These are phyloP conservation scores for Lasioglossum oenotherae DNA, from an alignment of 2,888 invertebrate species.

Conservation along the genomic window DNA sequence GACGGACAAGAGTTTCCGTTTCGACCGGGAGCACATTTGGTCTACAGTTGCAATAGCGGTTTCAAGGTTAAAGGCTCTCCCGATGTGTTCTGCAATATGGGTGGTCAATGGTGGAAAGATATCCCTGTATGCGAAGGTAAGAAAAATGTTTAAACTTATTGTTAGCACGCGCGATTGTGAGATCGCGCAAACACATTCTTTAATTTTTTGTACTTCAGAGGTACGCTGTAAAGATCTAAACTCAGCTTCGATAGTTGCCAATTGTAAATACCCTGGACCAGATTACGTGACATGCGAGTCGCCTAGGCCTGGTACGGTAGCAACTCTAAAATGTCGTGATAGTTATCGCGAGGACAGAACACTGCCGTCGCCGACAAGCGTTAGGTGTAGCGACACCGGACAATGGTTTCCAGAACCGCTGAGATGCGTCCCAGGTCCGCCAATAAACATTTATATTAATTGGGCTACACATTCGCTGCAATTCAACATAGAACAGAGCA, in stretches of 20 bases:
- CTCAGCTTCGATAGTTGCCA: conserved; percentile 71
- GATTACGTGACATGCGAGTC: conserved; percentile 71
- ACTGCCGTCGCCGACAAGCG: conserved; percentile 59
- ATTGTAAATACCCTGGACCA: conserved; percentile 66
- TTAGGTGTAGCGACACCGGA: conserved; percentile 77
- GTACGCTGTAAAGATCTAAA: conserved; percentile 74
- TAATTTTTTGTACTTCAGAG: conserved; percentile 67
- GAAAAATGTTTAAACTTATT: conserved; percentile 21
- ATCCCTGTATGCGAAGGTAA: conserved; percentile 77
- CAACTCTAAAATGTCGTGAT: conserved; percentile 71
- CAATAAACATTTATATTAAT: conserved; percentile 75
- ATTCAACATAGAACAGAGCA: conserved; percentile 35
- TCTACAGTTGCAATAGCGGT: conserved; percentile 77
- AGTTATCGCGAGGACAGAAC: conserved; percentile 74
- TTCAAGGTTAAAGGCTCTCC: conserved; percentile 68
- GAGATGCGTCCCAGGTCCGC: conserved; percentile 80
- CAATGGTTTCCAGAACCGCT: conserved; percentile 81
- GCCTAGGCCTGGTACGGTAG: conserved; percentile 71
- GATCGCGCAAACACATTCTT: neutral
- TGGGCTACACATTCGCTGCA: conserved; percentile 52
- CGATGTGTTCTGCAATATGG: conserved; percentile 73
- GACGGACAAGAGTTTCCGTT: conserved; percentile 54
- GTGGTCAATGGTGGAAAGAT: conserved; percentile 74
- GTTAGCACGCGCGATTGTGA: neutral
- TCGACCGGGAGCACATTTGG: conserved; percentile 73